phyloP scores from a whole-genome alignment of 1,140 invertebrate genomes.

The Copidosoma floridanum region DNA sequence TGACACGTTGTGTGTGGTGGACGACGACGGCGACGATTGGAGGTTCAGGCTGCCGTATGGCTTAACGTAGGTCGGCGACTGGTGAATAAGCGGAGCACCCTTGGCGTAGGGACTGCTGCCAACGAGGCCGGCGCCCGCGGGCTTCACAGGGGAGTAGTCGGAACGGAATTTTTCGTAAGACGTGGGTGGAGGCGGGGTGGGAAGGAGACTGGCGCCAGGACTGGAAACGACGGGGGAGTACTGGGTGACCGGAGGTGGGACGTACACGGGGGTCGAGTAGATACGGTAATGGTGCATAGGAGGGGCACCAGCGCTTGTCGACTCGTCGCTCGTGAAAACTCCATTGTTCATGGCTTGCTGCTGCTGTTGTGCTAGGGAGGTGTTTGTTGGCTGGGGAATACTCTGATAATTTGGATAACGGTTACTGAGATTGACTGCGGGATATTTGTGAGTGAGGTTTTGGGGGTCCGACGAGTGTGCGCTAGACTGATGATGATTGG shows the following conservation, averaged over 20 bases:
- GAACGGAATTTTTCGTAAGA: constrained; percentile 32
- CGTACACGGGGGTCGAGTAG: constrained; percentile 45
- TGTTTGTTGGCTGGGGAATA: too few relatives aligned
- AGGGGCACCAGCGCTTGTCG: not conserved
- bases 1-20: constrained; percentile 1
- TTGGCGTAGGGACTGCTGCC: not conserved
- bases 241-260: constrained; percentile 37
- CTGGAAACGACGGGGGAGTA: too few relatives aligned
- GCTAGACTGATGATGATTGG: constrained; percentile 36
- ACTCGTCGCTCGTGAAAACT: too few relatives aligned
- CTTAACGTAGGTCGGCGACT: not conserved
- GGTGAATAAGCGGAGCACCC: not conserved
- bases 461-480: constrained; percentile 29
- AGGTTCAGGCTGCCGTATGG: not conserved
- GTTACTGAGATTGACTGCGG: constrained; percentile 39
- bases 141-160: too few relatives aligned
- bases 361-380: too few relatives aligned
- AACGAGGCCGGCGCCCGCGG: too few relatives aligned
- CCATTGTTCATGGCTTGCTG: too few relatives aligned
- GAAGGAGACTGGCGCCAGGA: constrained; percentile 41
- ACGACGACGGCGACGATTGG: not conserved
- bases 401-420: constrained; percentile 48
- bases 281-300: constrained; percentile 45
- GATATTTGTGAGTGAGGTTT: constrained; percentile 46
- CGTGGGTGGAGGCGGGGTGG: constrained; percentile 39